Percentiles rank a stretch among this genome's conserved stretches.
Evolutionary conservation across 2,888 invertebrate species (phyloP).

Genomic region (Cordilura impudica): DNA sequence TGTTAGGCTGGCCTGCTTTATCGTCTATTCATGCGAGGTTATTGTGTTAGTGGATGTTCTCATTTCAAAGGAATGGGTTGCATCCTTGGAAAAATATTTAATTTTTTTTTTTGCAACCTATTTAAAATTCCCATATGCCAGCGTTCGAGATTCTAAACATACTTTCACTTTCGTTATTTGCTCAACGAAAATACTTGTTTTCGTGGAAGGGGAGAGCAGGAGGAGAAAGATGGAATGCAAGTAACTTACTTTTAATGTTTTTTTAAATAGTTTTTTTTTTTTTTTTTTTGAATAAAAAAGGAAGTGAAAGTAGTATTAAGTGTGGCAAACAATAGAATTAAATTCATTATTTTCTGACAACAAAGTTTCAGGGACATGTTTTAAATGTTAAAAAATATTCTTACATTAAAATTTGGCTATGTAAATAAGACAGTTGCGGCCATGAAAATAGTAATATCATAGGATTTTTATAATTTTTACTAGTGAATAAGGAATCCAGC

Average conservation of each 20-base stretch:
- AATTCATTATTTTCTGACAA: constrained; percentile 24
- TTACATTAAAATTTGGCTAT: constrained; percentile 26
- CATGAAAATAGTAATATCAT: no score
- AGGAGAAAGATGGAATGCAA: background rate
- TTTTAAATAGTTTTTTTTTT: background rate
- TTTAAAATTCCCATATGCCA: background rate
- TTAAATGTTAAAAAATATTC: constrained; percentile 11
- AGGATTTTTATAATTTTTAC: no score
- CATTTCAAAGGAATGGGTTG: constrained; percentile 8
- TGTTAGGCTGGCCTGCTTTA: constrained; percentile 13
- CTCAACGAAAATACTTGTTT: constrained; percentile 22
- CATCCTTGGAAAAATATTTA: no score
- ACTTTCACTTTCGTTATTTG: constrained; percentile 44
- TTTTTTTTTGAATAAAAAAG: no score
- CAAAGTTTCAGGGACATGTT: constrained; percentile 22
- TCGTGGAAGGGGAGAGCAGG: constrained; percentile 32
- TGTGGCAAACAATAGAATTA: constrained; percentile 28
- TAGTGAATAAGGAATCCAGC: no score
- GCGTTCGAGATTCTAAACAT: constrained; percentile 3
- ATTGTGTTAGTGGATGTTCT: constrained; percentile 52
- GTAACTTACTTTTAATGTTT: background rate
- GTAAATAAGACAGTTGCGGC: no score
- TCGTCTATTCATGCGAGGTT: constrained; percentile 41
- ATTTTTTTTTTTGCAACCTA: background rate
- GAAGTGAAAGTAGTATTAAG: background rate